phyloP scores from a whole-genome alignment of 1,140 invertebrate genomes.

The Theocolax elegans region DNA sequence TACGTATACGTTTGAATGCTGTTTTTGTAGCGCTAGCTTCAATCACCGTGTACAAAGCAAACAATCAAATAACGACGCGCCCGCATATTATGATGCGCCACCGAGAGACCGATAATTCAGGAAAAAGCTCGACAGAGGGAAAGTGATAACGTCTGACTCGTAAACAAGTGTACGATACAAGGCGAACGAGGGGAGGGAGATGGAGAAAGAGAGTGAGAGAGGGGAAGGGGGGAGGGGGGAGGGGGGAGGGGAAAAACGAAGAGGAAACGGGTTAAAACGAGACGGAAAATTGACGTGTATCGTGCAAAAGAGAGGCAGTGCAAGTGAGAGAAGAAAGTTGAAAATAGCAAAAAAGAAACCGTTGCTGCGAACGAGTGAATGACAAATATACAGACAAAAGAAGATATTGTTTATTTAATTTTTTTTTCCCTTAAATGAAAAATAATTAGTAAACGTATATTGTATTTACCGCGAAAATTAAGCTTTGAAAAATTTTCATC shows the following conservation, averaged over 20 bases:
- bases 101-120: constrained; percentile 10
- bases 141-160: constrained; percentile 38
- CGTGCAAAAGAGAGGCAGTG: not conserved
- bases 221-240: no score
- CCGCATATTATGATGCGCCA: constrained; percentile 16
- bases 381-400: not conserved
- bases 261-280: not conserved
- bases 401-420: no score
- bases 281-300: constrained; percentile 26
- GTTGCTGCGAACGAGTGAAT: not conserved
- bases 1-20: no score
- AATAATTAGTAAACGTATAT: no score
- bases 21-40: constrained; percentile 5
- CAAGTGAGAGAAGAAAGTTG: not conserved
- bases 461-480: no score
- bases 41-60: constrained; percentile 21
- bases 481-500: no score
- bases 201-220: constrained; percentile 5
- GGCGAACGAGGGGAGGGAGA: constrained; percentile 20
- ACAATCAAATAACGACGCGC: constrained; percentile 24
- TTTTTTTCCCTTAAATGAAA: no score
- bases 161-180: constrained; percentile 31
- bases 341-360: not conserved
- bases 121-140: constrained; percentile 36
- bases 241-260: constrained; percentile 15